Percentiles rank a stretch among this genome's conserved stretches.
Conservation (phyloP, 2,113 vertebrate species). For the Sardina pilchardus region DNA sequence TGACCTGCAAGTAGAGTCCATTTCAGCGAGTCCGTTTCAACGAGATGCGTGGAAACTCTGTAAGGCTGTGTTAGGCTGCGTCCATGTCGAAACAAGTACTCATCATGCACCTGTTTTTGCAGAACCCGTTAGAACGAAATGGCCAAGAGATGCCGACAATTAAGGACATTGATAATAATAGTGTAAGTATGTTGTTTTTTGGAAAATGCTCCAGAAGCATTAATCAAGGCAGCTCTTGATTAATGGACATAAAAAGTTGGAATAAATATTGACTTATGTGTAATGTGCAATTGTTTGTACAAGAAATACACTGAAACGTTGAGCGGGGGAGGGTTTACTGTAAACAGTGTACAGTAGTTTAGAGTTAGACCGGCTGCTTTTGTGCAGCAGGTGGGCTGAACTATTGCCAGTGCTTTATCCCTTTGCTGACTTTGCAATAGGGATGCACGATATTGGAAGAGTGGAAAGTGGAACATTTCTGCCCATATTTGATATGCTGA, state of each 20-base stretch:
- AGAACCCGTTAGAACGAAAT: constrained; percentile 34
- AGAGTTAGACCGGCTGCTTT: not conserved
- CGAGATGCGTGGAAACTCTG: not conserved
- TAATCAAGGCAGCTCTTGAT: not conserved
- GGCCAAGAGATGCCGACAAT: constrained; percentile 13
- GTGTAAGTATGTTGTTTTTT: constrained; percentile 52
- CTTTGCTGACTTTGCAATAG: not conserved
- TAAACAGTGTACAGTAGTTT: not conserved
- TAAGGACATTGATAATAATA: constrained; percentile 41
- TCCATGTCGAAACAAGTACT: not conserved
- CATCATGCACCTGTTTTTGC: constrained; percentile 31
- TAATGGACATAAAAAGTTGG: not conserved
- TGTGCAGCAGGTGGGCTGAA: not conserved
- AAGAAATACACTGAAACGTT: not conserved
- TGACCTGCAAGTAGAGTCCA: not conserved
- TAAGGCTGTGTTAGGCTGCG: not conserved
- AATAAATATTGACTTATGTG: not conserved
- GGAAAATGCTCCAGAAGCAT: not conserved
- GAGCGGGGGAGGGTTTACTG: not conserved
- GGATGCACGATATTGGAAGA: too few relatives aligned
- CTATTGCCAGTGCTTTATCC: not conserved
- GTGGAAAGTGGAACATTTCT: too few relatives aligned
- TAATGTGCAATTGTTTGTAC: not conserved
- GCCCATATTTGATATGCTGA: too few relatives aligned
- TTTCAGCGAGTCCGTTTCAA: not conserved